These are phyloP conservation scores for Diadumene lineata DNA, from an alignment of 92 coral and sea anemone species.

Conservation along the genomic window DNA sequence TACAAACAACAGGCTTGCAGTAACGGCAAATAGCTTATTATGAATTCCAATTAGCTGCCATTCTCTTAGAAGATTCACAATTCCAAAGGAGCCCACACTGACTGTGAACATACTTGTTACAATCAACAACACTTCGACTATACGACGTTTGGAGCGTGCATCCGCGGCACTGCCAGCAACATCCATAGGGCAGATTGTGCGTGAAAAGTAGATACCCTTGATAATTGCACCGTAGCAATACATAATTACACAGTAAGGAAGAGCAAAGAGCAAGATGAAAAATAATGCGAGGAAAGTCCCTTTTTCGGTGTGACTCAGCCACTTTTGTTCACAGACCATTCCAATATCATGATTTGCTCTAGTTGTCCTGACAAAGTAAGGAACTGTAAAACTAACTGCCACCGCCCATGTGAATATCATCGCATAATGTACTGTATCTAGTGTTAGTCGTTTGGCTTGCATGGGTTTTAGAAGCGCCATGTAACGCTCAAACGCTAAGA, in stretches of 20 bases:
- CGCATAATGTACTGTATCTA: conserved; percentile 24
- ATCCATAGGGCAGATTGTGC: conserved; percentile 38
- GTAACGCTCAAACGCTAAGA: conserved; percentile 45
- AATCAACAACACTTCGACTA: conserved; percentile 28
- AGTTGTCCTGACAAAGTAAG: conserved; percentile 19
- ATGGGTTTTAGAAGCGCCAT: conserved; percentile 39
- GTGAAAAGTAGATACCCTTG: conserved; percentile 34
- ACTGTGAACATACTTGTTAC: conserved; percentile 23
- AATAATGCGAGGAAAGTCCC: background rate
- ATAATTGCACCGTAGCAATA: conserved; percentile 40
- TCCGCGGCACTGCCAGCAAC: conserved; percentile 13
- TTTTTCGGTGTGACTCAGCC: background rate
- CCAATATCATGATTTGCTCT: background rate
- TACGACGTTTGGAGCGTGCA: conserved; percentile 34
- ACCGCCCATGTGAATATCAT: conserved; percentile 14
- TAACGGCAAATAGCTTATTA: conserved; percentile 11
- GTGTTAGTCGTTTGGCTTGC: conserved; percentile 7
- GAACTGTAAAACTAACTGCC: background rate
- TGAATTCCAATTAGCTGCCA: background rate
- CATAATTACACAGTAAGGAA: conserved; percentile 15
- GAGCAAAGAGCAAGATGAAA: conserved; percentile 16
- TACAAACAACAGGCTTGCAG: conserved; percentile 29
- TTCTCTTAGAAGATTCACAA: conserved; percentile 28
- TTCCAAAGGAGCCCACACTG: conserved; percentile 30
- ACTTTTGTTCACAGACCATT: background rate